Evolutionary conservation across 2,888 invertebrate genomes (phyloP).

Genomic region (Epinotia demarniana): DNA sequence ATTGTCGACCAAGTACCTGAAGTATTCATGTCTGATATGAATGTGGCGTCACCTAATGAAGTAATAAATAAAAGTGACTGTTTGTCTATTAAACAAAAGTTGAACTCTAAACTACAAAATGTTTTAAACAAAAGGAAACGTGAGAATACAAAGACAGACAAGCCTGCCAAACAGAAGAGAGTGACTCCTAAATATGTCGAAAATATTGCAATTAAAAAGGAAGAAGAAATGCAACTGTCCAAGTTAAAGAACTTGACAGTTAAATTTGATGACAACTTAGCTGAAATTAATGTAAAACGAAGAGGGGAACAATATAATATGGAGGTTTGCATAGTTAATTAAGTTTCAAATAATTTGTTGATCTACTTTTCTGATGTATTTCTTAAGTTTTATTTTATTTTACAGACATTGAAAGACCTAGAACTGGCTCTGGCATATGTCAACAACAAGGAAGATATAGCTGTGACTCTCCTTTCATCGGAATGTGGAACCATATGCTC

Average conservation of each 20-base stretch:
- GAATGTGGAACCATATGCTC: constrained; percentile 91
- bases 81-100: constrained; percentile 76
- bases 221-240: constrained; percentile 48
- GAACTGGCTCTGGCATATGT: constrained; percentile 85
- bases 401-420: constrained; percentile 90
- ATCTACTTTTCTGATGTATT: background rate
- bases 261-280: constrained; percentile 68
- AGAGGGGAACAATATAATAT: constrained; percentile 51
- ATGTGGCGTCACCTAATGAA: constrained; percentile 55
- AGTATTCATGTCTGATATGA: constrained; percentile 59
- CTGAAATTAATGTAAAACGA: constrained; percentile 70
- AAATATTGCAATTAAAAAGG: constrained; percentile 42
- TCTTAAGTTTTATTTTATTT: constrained; percentile 2
- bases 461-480: constrained; percentile 90
- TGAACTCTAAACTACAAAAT: constrained; percentile 75
- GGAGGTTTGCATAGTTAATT: constrained; percentile 27
- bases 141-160: constrained; percentile 68
- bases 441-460: constrained; percentile 73
- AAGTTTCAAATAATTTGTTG: background rate
- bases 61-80: constrained; percentile 77
- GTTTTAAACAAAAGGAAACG: constrained; percentile 78
- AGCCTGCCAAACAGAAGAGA: constrained; percentile 70
- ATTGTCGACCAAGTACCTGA: constrained; percentile 47
- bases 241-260: constrained; percentile 66
- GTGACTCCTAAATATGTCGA: constrained; percentile 55